A percentile compares a stretch with the other conserved stretches of the same genome.
Conservation (phyloP, 1,140 invertebrate genomes). For the Lepidurus couesii region DNA sequence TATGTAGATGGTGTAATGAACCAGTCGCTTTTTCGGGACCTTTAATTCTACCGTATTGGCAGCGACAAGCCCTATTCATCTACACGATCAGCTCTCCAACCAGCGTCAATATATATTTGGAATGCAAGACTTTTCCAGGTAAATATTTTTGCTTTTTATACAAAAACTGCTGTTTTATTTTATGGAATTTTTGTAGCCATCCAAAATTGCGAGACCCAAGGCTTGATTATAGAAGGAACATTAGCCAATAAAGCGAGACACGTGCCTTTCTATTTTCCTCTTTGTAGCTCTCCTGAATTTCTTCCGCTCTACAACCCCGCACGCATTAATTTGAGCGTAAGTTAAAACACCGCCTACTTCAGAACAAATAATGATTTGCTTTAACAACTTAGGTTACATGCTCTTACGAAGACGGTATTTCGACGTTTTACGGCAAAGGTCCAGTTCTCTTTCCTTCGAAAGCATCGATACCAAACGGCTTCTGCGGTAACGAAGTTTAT, state of each 20-base stretch:
- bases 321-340: neutral
- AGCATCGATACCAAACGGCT: neutral
- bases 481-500: neutral
- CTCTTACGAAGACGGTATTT: neutral
- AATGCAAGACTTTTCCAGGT: neutral
- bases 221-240: neutral
- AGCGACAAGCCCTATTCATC: neutral
- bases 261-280: neutral
- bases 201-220: neutral
- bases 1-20: neutral
- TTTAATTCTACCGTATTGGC: neutral
- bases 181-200: neutral
- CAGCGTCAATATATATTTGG: neutral
- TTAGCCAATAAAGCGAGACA: neutral
- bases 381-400: neutral
- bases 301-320: neutral
- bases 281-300: neutral
- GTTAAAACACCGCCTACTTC: neutral
- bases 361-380: neutral
- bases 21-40: neutral
- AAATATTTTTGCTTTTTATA: neutral
- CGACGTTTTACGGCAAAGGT: neutral
- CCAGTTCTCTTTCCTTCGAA: neutral
- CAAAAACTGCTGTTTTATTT: neutral
- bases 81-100: neutral